Evolutionary conservation across 1,140 invertebrate genomes (phyloP), one percentile per base, ranked within the genome.

Genomic region (Cyclina sinensis): DNA sequence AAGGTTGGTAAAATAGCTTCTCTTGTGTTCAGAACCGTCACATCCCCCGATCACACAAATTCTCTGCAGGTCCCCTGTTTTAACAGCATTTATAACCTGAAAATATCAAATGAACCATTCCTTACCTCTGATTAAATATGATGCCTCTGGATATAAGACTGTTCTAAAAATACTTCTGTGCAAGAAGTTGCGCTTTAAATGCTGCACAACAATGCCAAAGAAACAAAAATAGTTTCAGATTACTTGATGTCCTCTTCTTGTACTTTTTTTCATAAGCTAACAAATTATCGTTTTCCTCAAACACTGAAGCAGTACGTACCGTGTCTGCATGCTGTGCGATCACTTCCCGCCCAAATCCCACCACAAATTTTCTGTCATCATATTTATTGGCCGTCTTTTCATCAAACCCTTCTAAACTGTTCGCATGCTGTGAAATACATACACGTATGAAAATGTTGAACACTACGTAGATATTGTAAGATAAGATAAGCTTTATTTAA

Each of bases 21-120:
- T 81, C 59, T 92, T 92, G 81, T 92, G 86, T 74, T 92, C 92
- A 7, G 91, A 90, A 0, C 92, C 92, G 43, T 92, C 92, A 83
- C 92, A 92, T 18, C 92, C 92, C 5, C 92, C 92, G 30, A 92
- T 90, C 0, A 92, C 91, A 70, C 91, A 92, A 2, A 92, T 73
- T 21, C 91, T 62, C 76, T 91, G 89, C 46, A 92, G 74, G 24
- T 89, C 84, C 0, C 92, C 92, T 0, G 46, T 57, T n/a, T 79
- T 35, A 18, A 92, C 87, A 21, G 92, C 91, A 57, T 90, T 78
- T 30, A 92, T 51, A 27, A 92, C 90, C 92, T 92, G 57, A 24
- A 86, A 82, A 39, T 7, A 43, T 14, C 4, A 43, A 14, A 7
- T 43, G 4, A 43, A 14, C 43, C 14, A 7, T 43, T 43, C 14